These are phyloP conservation scores for Edolisoma coerulescens DNA, from an alignment of 2,113 vertebrate genomes.

Conservation along the genomic window DNA sequence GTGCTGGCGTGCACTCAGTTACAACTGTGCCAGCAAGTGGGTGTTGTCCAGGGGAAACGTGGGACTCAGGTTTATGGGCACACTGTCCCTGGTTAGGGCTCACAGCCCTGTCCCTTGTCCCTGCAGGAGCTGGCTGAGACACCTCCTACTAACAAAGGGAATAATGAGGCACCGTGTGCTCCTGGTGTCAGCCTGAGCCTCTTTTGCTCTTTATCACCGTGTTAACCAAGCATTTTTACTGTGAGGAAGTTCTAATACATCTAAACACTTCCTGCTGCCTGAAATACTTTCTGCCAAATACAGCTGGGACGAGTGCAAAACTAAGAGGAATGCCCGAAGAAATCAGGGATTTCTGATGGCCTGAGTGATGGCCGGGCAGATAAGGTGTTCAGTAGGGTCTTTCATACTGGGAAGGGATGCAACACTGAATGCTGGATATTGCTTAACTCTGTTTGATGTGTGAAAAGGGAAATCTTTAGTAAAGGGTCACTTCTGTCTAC, in stretches of 20 bases:
- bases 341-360: neutral
- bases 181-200: slow-evolving; percentile 1
- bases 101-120: neutral
- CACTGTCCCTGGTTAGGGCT: neutral
- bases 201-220: neutral
- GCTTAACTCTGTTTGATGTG: neutral
- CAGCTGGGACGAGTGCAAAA: neutral
- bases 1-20: neutral
- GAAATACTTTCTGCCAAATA: neutral
- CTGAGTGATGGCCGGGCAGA: neutral
- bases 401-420: neutral
- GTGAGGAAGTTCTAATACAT: neutral
- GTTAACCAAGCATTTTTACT: neutral
- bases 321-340: neutral
- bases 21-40: neutral
- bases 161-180: fast-evolving
- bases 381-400: neutral
- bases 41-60: neutral
- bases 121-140: neutral
- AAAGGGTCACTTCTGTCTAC: neutral
- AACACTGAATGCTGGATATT: neutral
- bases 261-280: neutral
- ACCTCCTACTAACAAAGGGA: neutral
- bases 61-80: neutral
- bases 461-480: neutral